A percentile compares a stretch with the other conserved stretches of the same genome.
phyloP scores from a whole-genome alignment of 2,888 invertebrate genomes.

The Romanomermis culicivorax region DNA sequence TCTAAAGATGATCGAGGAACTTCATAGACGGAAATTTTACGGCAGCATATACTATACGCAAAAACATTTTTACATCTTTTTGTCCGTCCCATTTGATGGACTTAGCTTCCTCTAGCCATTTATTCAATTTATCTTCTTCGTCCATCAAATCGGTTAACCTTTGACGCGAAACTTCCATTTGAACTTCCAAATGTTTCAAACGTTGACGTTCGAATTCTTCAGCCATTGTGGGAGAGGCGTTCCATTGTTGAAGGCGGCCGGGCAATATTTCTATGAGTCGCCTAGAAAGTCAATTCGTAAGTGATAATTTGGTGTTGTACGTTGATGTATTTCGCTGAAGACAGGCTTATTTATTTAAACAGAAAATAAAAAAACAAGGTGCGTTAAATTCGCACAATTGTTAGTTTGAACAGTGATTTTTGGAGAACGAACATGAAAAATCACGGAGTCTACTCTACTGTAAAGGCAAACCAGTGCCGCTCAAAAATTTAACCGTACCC shows the following conservation, averaged over 20 bases:
- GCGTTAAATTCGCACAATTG: too few species aligned
- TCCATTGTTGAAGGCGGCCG: conserved; percentile 77
- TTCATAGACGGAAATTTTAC: not conserved
- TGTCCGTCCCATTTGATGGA: not conserved
- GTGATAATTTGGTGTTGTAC: too few species aligned
- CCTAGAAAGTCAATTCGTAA: not conserved
- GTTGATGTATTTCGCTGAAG: too few species aligned
- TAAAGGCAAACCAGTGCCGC: too few species aligned
- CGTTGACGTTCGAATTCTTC: conserved; percentile 51
- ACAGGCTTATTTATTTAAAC: too few species aligned
- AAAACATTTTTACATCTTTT: not conserved
- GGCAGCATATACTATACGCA: not conserved
- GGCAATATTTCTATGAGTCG: conserved; percentile 32
- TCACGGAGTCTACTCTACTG: too few species aligned
- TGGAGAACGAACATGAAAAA: too few species aligned
- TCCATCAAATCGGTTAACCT: conserved; percentile 39
- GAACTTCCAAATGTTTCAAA: conserved; percentile 48
- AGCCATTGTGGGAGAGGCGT: conserved; percentile 57
- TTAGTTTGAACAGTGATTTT: too few species aligned
- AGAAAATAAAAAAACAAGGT: too few species aligned
- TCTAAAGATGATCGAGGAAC: not conserved
- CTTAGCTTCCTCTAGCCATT: not conserved
- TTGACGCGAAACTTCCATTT: conserved; percentile 53
- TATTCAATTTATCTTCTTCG: conserved; percentile 8
- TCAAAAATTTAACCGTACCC: too few species aligned